Evolutionary conservation across 30 jellyfish, hydroid and myxozoan species (phyloP).

Genomic region (Catostylus mosaicus): DNA sequence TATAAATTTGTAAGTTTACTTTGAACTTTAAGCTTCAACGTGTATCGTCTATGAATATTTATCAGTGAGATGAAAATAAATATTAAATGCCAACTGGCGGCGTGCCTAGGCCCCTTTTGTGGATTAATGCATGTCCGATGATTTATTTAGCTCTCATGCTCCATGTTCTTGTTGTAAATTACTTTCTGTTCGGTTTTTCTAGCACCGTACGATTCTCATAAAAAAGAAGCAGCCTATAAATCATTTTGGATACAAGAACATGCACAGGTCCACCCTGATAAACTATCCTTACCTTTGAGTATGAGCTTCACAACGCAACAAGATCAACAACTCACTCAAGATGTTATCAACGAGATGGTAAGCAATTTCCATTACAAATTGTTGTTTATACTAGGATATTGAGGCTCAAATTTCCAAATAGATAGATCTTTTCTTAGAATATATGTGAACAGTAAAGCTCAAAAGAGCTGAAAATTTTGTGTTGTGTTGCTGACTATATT

Average conservation of each 20-base stretch:
- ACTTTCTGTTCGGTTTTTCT: neutral
- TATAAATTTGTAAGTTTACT: too few relatives aligned
- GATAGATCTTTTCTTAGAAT: too few relatives aligned
- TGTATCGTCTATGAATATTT: too few relatives aligned
- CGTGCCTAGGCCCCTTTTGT: too few relatives aligned
- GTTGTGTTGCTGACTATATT: too few relatives aligned
- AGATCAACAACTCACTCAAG: conserved; percentile 89
- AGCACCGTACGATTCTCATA: conserved; percentile 98
- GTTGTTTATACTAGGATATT: neutral
- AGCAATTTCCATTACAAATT: neutral
- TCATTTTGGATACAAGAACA: conserved; percentile 96
- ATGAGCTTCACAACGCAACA: conserved; percentile 93
- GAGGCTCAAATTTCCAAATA: neutral
- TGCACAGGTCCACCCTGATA: conserved; percentile 55
- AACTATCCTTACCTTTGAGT: conserved; percentile 80
- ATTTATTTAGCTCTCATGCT: neutral
- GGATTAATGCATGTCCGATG: too few relatives aligned
- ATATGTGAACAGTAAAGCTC: too few relatives aligned
- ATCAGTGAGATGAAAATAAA: too few relatives aligned
- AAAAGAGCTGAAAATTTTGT: too few relatives aligned
- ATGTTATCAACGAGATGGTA: conserved; percentile 94
- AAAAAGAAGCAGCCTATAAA: conserved; percentile 87
- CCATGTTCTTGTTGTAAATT: neutral
- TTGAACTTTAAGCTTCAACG: too few relatives aligned
- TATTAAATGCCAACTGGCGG: too few relatives aligned